Evolutionary conservation across 2,113 vertebrate genomes (phyloP).

Genomic region (Clarias batrachus): DNA sequence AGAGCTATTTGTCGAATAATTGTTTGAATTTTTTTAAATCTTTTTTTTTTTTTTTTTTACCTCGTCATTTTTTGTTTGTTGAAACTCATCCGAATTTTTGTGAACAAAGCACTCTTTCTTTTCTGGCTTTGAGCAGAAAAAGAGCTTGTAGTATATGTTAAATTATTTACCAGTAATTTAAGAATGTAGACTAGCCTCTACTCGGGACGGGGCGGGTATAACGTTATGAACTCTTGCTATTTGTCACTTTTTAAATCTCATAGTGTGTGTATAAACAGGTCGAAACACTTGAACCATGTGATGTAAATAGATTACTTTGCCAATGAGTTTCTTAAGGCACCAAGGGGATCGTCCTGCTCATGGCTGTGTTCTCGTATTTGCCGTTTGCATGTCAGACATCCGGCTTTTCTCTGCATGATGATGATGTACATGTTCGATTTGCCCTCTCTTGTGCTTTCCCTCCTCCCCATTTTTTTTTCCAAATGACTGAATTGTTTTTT

Average conservation of each 20-base stretch:
- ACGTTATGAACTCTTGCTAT: constrained; percentile 68
- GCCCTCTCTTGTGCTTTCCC: constrained; percentile 20
- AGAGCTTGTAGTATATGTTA: constrained; percentile 75
- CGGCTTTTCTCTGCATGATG: constrained; percentile 80
- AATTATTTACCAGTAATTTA: constrained; percentile 82
- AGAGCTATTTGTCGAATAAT: constrained; percentile 65
- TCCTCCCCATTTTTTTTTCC: not conserved
- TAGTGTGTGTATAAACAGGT: constrained; percentile 72
- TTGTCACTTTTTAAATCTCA: constrained; percentile 70
- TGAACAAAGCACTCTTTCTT: constrained; percentile 69
- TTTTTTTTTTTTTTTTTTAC: constrained; percentile 59
- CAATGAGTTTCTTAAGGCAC: constrained; percentile 70
- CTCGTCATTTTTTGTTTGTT: constrained; percentile 72
- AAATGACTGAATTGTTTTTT: not conserved
- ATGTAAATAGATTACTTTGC: constrained; percentile 85
- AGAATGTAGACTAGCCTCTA: constrained; percentile 91
- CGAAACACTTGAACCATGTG: constrained; percentile 66
- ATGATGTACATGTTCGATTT: constrained; percentile 68
- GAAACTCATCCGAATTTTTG: constrained; percentile 67
- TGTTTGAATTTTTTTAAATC: constrained; percentile 70
- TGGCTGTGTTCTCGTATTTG: constrained; percentile 77
- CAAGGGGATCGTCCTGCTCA: constrained; percentile 71
- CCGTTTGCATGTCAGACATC: constrained; percentile 86
- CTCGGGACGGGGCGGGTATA: constrained; percentile 57
- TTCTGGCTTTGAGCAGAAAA: constrained; percentile 69